Conservation (phyloP, 2,888 invertebrate genomes). For the Lysandra bellargus region DNA sequence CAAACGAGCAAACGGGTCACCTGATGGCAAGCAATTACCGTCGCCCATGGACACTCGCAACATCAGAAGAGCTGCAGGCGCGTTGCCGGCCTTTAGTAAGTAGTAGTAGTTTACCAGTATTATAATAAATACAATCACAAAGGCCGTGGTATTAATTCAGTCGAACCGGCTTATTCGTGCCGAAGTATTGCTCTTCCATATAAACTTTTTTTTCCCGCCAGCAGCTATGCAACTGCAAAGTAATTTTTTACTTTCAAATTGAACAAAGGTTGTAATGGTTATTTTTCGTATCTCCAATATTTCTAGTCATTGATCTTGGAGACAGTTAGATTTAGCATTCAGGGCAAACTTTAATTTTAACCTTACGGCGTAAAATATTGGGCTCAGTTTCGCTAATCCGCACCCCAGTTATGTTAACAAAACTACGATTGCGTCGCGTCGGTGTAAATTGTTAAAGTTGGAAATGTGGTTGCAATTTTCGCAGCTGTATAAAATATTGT, state of each 20-base stretch:
- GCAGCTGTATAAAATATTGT: conserved; percentile 71
- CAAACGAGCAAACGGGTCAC: too few relatives aligned
- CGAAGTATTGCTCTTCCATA: neutral
- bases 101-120: too few relatives aligned
- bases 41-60: too few relatives aligned
- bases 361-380: conserved; percentile 2
- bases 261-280: conserved; percentile 4
- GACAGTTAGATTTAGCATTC: conserved; percentile 27
- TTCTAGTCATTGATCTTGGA: conserved; percentile 33
- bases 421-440: conserved; percentile 50
- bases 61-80: too few relatives aligned
- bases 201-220: neutral
- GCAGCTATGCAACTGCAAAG: neutral
- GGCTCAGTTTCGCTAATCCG: conserved; percentile 2
- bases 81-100: too few relatives aligned
- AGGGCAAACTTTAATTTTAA: conserved; percentile 14
- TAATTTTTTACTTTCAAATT: conserved; percentile 2
- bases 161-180: neutral
- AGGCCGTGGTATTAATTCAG: neutral
- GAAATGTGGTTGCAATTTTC: conserved; percentile 70
- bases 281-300: conserved; percentile 33
- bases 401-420: conserved; percentile 43
- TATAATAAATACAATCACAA: too few relatives aligned
- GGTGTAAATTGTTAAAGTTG: conserved; percentile 74
- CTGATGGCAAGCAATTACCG: too few relatives aligned